Conservation (phyloP, 1,140 invertebrate genomes). For the Hetaerina americana region DNA sequence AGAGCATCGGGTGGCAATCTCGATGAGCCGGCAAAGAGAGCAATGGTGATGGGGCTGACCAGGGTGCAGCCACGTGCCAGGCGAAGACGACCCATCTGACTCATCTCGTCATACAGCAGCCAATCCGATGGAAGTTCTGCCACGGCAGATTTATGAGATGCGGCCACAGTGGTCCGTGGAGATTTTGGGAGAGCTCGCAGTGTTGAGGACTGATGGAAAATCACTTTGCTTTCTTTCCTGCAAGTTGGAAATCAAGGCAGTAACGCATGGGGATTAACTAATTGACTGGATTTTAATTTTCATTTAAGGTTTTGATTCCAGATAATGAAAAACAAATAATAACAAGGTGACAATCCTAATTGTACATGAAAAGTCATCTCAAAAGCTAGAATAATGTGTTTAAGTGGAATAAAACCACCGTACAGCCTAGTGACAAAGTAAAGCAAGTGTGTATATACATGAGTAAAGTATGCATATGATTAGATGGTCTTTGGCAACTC, state of each 20-base stretch:
- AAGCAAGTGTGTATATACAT: too few relatives aligned
- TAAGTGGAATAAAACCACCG: too few relatives aligned
- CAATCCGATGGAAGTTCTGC: constrained; percentile 57
- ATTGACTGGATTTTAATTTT: too few relatives aligned
- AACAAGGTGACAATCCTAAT: too few relatives aligned
- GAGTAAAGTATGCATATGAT: too few relatives aligned
- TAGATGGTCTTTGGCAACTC: too few relatives aligned
- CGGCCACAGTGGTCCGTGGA: constrained; percentile 24
- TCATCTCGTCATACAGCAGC: constrained; percentile 75
- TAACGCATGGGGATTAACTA: too few relatives aligned
- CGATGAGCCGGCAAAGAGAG: constrained; percentile 59
- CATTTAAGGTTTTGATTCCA: too few relatives aligned
- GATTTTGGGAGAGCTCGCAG: constrained; percentile 36
- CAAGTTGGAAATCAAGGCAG: constrained; percentile 13
- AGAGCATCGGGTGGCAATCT: constrained; percentile 47
- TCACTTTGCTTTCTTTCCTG: constrained; percentile 58
- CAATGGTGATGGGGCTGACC: constrained; percentile 65
- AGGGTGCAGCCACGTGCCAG: constrained; percentile 61
- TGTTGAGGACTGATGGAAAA: constrained; percentile 60
- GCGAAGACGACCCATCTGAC: constrained; percentile 44
- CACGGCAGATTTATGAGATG: constrained; percentile 29
- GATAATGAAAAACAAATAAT: too few relatives aligned
- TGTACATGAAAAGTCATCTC: too few relatives aligned
- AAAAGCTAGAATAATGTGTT: too few relatives aligned
- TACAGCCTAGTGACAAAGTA: too few relatives aligned